A percentile compares a stretch with the other conserved stretches of the same genome.
Conservation (phyloP, 2,888 invertebrate genomes). For the Dolichomitus sp. region DNA sequence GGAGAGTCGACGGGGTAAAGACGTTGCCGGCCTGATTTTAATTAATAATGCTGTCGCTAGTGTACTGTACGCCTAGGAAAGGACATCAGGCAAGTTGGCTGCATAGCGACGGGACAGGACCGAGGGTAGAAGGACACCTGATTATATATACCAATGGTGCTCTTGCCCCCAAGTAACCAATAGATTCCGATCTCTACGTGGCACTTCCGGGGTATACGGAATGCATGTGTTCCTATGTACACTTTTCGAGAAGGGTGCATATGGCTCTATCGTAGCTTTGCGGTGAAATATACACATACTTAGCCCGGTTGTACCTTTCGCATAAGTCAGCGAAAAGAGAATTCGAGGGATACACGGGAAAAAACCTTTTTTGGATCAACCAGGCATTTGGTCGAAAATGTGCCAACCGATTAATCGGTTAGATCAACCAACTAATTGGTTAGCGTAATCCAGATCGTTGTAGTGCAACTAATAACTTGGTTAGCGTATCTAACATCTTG, state of each 20-base stretch:
- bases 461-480: no score
- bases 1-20: constrained; percentile 56
- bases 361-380: no score
- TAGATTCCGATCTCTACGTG: constrained; percentile 61
- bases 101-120: constrained; percentile 9
- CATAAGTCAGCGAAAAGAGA: not conserved
- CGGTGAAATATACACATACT: constrained; percentile 18
- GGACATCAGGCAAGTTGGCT: constrained; percentile 36
- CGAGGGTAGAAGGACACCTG: constrained; percentile 5
- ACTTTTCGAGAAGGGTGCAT: constrained; percentile 21
- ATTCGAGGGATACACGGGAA: not conserved
- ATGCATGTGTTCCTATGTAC: constrained; percentile 38
- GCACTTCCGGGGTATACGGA: constrained; percentile 48
- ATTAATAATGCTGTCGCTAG: constrained; percentile 66
- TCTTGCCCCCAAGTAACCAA: constrained; percentile 39
- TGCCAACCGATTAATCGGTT: no score
- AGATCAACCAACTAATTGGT: no score
- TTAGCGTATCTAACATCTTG: no score
- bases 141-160: constrained; percentile 33
- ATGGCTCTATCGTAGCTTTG: constrained; percentile 43
- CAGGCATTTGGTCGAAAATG: no score
- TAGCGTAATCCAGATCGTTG: no score
- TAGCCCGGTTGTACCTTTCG: not conserved
- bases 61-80: constrained; percentile 39
- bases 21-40: constrained; percentile 67